Percentiles rank a stretch among this genome's conserved stretches.
Conservation (phyloP, 2,797 vertebrate species). For the Lagocephalus sceleratus region DNA sequence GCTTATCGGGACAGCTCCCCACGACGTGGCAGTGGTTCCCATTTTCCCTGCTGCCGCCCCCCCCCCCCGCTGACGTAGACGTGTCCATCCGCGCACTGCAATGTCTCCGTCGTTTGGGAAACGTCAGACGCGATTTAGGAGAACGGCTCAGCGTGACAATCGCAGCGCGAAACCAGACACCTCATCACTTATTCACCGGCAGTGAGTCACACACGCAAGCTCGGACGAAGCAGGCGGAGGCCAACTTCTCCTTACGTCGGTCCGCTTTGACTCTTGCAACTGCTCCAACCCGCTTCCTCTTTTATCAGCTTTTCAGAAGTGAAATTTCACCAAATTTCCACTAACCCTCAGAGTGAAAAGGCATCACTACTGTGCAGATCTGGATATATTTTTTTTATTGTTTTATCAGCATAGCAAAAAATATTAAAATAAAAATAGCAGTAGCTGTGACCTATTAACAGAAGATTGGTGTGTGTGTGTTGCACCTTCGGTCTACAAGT, state of each 20-base stretch:
- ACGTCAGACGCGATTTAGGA: no score
- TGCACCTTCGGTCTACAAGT: conserved; percentile 23
- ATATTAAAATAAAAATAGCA: conserved; percentile 43
- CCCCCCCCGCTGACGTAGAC: no score
- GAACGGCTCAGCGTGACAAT: conserved; percentile 44
- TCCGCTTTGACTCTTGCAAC: conserved; percentile 19
- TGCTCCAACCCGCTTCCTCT: conserved; percentile 50
- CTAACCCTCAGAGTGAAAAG: conserved; percentile 49
- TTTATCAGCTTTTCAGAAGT: conserved; percentile 15
- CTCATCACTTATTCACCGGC: conserved; percentile 71
- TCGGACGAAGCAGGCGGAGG: conserved; percentile 49
- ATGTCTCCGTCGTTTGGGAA: no score
- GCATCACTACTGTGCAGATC: conserved; percentile 57
- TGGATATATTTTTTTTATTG: conserved; percentile 76
- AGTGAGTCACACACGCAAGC: conserved; percentile 49
- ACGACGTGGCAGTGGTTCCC: not conserved
- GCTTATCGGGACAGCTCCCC: not conserved
- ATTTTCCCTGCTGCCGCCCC: no score
- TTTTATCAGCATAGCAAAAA: conserved; percentile 76
- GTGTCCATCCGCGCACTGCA: no score
- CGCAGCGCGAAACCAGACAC: conserved; percentile 60
- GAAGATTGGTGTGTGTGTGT: conserved; percentile 34
- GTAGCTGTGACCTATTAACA: conserved; percentile 49
- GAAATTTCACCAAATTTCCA: conserved; percentile 5
- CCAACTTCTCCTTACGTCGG: conserved; percentile 35